Conservation (phyloP, 2,797 vertebrate species). For the Argentina silus region DNA sequence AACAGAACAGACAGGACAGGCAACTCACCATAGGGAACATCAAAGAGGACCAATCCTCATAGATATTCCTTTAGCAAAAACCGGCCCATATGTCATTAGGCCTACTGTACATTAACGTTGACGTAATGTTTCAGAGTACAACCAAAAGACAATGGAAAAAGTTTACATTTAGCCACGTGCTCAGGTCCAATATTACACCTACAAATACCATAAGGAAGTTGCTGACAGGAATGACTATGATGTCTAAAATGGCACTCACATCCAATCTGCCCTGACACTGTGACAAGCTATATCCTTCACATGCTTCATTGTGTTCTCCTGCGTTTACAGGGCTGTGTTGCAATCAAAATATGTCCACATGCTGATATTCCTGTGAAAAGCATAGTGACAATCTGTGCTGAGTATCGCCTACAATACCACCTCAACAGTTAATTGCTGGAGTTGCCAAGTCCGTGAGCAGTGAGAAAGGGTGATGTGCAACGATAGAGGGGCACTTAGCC, state of each 20-base stretch:
- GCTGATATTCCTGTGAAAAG: neutral
- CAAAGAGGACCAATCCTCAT: too few relatives aligned
- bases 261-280: neutral
- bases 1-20: too few relatives aligned
- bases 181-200: neutral
- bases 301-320: neutral
- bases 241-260: neutral
- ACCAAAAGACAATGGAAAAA: too few relatives aligned
- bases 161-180: too few relatives aligned
- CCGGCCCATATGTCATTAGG: too few relatives aligned
- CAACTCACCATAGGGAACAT: too few relatives aligned
- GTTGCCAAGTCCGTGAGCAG: neutral
- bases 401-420: neutral
- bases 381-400: neutral
- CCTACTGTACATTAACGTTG: too few relatives aligned
- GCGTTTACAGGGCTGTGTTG: too few relatives aligned
- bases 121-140: too few relatives aligned
- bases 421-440: constrained; percentile 3
- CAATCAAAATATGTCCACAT: neutral
- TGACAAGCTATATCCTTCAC: neutral
- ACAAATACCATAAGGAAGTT: too few relatives aligned
- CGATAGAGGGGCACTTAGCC: constrained; percentile 2
- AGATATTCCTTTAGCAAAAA: too few relatives aligned
- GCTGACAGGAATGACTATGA: neutral
- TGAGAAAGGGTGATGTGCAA: neutral